Conservation (phyloP, 2,797 vertebrate species). For the Cossypha heuglini region DNA sequence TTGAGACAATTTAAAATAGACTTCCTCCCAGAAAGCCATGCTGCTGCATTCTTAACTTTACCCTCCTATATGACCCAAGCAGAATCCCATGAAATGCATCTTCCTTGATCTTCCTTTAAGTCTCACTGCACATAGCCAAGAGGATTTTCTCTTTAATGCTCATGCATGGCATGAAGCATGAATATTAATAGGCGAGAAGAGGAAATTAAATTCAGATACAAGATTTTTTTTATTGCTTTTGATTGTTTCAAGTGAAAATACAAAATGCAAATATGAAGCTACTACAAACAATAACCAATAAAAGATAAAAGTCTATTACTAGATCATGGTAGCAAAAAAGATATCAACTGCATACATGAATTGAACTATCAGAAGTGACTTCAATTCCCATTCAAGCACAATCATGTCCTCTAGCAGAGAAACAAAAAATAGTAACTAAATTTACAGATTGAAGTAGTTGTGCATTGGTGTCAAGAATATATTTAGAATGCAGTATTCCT, state of each 20-base stretch:
- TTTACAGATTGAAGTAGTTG: slow-evolving; percentile 24
- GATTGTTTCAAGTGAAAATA: neutral
- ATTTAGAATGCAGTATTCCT: slow-evolving; percentile 22
- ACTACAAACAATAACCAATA: neutral
- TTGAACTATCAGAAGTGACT: slow-evolving; percentile 11
- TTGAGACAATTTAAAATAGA: neutral
- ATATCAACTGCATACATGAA: neutral
- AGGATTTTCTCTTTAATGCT: slow-evolving; percentile 12
- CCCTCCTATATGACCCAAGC: neutral
- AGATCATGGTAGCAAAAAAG: neutral
- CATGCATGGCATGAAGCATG: neutral
- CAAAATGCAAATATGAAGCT: neutral
- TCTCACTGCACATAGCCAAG: neutral
- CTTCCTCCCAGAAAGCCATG: neutral
- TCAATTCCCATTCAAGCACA: slow-evolving; percentile 16
- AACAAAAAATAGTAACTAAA: neutral
- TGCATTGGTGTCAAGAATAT: slow-evolving; percentile 20
- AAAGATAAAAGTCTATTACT: neutral
- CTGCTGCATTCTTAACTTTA: neutral
- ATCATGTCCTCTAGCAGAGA: neutral
- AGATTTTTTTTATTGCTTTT: neutral
- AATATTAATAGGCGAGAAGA: slow-evolving; percentile 13
- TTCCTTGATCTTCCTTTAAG: neutral
- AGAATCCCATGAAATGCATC: neutral
- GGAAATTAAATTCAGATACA: neutral